phyloP scores from a whole-genome alignment of 2,888 invertebrate genomes.

The Chymomyza fuscimana region DNA sequence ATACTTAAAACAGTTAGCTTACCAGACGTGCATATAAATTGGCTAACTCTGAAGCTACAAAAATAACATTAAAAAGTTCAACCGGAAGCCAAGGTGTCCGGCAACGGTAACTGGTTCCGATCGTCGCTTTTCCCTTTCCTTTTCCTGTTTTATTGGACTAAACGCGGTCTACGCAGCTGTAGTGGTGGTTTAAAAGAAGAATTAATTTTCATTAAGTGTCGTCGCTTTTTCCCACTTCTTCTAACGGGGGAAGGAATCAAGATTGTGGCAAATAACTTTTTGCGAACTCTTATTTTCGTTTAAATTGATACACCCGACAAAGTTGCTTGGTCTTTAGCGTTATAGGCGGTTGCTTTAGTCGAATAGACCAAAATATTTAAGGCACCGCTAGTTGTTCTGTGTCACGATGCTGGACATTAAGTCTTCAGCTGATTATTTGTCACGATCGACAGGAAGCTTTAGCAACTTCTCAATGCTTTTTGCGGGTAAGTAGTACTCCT shows the following conservation, averaged over 20 bases:
- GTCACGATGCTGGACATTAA: slow-evolving; percentile 92
- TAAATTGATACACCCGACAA: not conserved
- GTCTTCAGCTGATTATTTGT: slow-evolving; percentile 93
- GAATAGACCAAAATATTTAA: slow-evolving; percentile 24
- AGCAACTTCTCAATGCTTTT: slow-evolving; percentile 97
- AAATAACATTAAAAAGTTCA: slow-evolving; percentile 76
- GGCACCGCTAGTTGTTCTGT: slow-evolving; percentile 35
- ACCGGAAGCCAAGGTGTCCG: slow-evolving; percentile 81
- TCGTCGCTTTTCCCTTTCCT: slow-evolving; percentile 81
- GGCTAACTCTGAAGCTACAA: slow-evolving; percentile 25
- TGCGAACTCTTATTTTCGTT: not conserved
- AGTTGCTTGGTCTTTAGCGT: not conserved
- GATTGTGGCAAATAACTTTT: not conserved
- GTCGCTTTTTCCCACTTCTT: too few relatives aligned
- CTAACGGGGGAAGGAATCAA: too few relatives aligned
- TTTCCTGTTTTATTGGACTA: slow-evolving; percentile 78
- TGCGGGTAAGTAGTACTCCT: slow-evolving; percentile 85
- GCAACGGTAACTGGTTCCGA: slow-evolving; percentile 81
- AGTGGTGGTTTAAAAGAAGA: not conserved
- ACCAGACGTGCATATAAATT: slow-evolving; percentile 25
- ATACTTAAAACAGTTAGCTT: slow-evolving; percentile 51
- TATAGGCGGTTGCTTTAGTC: not conserved
- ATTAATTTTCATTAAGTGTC: not conserved
- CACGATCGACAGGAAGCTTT: slow-evolving; percentile 91
- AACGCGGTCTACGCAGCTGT: slow-evolving; percentile 16